Percentiles rank a stretch among this genome's conserved stretches.
Conservation (phyloP, 1,140 invertebrate species). For the Oryctes rhinoceros region DNA sequence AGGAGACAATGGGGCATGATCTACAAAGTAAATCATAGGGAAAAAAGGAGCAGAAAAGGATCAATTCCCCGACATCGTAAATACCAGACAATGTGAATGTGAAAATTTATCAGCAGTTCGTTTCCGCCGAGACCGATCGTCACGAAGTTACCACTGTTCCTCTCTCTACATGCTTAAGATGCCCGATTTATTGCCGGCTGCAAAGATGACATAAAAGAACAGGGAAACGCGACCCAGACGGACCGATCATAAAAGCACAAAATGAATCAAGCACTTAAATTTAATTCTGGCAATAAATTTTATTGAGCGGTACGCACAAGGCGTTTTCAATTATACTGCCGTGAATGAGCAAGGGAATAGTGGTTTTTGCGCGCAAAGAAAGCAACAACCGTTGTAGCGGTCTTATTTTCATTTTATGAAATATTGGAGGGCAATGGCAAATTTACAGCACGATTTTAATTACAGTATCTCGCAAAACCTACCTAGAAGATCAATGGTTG, state of each 20-base stretch:
- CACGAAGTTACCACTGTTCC: conserved; percentile 28
- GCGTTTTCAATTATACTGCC: conserved; percentile 34
- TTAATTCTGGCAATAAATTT: conserved; percentile 35
- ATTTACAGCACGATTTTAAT: background rate
- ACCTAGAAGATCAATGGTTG: too few species aligned
- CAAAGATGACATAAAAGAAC: conserved; percentile 27
- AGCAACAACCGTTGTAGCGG: background rate
- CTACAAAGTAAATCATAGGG: conserved; percentile 35
- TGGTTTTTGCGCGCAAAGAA: conserved; percentile 6
- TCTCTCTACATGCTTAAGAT: conserved; percentile 7
- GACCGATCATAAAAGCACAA: conserved; percentile 32
- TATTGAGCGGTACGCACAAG: conserved; percentile 35
- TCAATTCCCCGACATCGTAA: conserved; percentile 3
- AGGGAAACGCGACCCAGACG: conserved; percentile 25
- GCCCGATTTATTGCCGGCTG: conserved; percentile 17
- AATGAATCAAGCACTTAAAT: conserved; percentile 35
- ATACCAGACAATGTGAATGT: conserved; percentile 34
- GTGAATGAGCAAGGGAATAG: conserved; percentile 19
- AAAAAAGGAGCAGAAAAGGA: conserved; percentile 1
- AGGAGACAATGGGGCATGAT: conserved; percentile 21
- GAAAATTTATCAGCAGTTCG: conserved; percentile 33
- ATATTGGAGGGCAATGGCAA: background rate
- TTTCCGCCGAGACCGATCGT: conserved; percentile 25
- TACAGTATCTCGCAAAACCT: background rate
- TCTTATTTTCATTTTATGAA: background rate